These are phyloP conservation scores for Pandemis corylana DNA, from an alignment of 2,888 invertebrate genomes.

Conservation along the genomic window DNA sequence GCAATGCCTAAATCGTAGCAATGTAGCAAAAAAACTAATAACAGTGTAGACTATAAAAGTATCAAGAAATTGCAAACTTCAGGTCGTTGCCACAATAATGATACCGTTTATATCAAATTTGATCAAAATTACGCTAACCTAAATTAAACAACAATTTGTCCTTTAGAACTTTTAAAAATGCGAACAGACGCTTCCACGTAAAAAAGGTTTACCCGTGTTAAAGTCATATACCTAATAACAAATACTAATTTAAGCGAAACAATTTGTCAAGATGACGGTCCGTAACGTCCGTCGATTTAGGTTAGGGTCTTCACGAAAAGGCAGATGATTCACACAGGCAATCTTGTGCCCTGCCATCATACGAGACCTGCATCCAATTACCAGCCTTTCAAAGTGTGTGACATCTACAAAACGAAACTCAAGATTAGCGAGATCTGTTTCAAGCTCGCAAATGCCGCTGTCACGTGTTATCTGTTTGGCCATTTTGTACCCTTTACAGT, in stretches of 20 bases:
- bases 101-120: background rate
- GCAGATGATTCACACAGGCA: constrained; percentile 27
- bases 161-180: constrained; percentile 5
- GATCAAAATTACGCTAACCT: background rate
- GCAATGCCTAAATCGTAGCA: background rate
- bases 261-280: constrained; percentile 31
- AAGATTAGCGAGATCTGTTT: constrained; percentile 34
- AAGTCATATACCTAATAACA: constrained; percentile 1
- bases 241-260: constrained; percentile 25
- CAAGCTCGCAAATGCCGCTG: constrained; percentile 26
- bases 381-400: constrained; percentile 63
- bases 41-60: background rate
- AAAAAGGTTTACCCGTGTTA: constrained; percentile 3
- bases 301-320: constrained; percentile 23
- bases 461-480: constrained; percentile 34
- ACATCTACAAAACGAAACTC: constrained; percentile 65
- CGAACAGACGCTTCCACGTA: background rate
- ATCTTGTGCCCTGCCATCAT: constrained; percentile 46
- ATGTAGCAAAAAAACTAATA: background rate
- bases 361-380: constrained; percentile 66
- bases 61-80: background rate
- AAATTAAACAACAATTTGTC: constrained; percentile 7
- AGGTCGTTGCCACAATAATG: background rate
- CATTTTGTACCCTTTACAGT: constrained; percentile 52
- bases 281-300: constrained; percentile 6